phyloP scores from a whole-genome alignment of 2,888 invertebrate species.

The Yponomeuta malinellus region DNA sequence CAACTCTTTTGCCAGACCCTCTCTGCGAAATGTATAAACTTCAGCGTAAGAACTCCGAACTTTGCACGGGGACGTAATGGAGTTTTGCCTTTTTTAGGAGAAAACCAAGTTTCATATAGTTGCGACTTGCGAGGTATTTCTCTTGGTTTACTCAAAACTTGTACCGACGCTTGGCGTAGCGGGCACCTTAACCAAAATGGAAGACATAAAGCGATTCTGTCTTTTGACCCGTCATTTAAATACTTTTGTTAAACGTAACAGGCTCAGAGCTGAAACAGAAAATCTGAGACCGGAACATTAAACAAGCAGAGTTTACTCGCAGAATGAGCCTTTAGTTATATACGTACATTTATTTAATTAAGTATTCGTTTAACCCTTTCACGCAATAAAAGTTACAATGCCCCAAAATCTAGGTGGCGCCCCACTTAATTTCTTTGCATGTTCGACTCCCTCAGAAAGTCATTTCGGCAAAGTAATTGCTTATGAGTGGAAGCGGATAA shows the following conservation, averaged over 20 bases:
- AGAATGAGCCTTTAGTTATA: background rate
- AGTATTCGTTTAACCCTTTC: background rate
- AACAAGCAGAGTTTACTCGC: background rate
- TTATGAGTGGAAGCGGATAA: conserved; percentile 72
- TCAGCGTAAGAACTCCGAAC: conserved; percentile 31
- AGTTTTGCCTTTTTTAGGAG: conserved; percentile 41
- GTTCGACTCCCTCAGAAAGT: conserved; percentile 58
- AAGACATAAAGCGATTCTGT: conserved; percentile 1
- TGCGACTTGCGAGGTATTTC: background rate
- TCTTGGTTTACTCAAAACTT: background rate
- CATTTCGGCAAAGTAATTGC: conserved; percentile 69
- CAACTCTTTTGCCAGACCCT: conserved; percentile 42
- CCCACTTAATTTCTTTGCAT: conserved; percentile 63
- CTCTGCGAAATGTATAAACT: conserved; percentile 46
- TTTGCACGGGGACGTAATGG: conserved; percentile 33
- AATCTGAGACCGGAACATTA: too few relatives aligned
- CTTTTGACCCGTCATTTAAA: background rate
- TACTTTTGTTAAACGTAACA: background rate
- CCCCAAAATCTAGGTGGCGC: conserved; percentile 46
- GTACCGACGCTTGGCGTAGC: background rate
- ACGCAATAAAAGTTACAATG: conserved; percentile 23
- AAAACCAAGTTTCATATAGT: conserved; percentile 20
- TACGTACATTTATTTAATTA: background rate
- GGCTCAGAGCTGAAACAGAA: too few relatives aligned
- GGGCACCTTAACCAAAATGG: background rate